Conservation (phyloP, 1,140 invertebrate species). For the Battus philenor region DNA sequence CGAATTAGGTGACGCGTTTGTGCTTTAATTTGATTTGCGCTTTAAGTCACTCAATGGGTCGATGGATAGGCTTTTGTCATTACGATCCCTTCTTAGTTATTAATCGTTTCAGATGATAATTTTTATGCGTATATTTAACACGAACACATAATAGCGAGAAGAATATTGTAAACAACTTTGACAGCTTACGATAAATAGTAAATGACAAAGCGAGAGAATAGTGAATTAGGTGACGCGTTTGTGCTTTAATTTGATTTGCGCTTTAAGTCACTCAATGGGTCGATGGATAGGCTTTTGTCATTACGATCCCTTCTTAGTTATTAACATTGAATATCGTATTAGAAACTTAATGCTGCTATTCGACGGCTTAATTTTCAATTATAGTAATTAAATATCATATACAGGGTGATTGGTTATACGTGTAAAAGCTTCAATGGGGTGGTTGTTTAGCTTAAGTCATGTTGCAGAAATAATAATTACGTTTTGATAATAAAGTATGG, state of each 20-base stretch:
- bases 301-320: slow-evolving; percentile 5
- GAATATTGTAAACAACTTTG: background rate
- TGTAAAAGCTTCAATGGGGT: too few relatives aligned
- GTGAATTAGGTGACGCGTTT: background rate
- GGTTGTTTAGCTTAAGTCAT: too few relatives aligned
- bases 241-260: slow-evolving; percentile 8
- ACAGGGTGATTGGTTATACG: too few relatives aligned
- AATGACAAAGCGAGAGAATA: background rate
- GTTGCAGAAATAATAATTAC: too few relatives aligned
- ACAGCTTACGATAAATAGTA: background rate
- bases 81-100: slow-evolving; percentile 6
- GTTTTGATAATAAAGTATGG: too few relatives aligned
- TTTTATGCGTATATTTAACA: too few relatives aligned
- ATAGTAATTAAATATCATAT: too few relatives aligned
- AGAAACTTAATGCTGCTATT: slow-evolving; percentile 11
- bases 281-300: slow-evolving; percentile 9
- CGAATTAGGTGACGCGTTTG: background rate
- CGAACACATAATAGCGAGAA: background rate
- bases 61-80: slow-evolving; percentile 10
- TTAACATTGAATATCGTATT: slow-evolving; percentile 7
- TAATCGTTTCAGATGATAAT: too few relatives aligned
- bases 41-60: slow-evolving; percentile 2
- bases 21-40: slow-evolving; percentile 10
- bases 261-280: slow-evolving; percentile 2
- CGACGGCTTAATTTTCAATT: too few relatives aligned